Base-by-base conservation (phyloP, 2,888 invertebrate genomes). In the Clunio marinus region DNA sequence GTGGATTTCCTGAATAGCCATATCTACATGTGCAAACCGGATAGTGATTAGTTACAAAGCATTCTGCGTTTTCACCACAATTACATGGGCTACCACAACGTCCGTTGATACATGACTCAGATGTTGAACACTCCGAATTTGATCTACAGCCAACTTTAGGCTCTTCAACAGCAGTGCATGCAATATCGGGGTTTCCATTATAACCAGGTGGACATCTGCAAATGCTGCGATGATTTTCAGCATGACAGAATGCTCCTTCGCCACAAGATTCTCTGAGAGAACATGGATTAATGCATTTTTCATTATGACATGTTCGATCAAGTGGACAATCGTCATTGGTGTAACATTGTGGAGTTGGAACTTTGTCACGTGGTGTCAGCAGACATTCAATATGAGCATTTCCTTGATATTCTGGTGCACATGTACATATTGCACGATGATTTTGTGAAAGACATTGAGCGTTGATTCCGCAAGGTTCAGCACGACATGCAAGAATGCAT, bases 1-100 rank as follows among this genome's bases (percentile, higher is more conserved):
- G 91, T 20, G 93, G 91, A 77, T 92, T 91, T 74, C 93, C 94
- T 45, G 91, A 90, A 77, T 85, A 93, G 62, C 91, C 92, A 37
- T 87, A 83, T 74, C 84, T 83, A 76, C 94, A 95, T 73, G 83
- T 87, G 76, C 94, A 95, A 15, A 89, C 87, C 15, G 93, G 91
- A 78, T 91, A 90, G 76, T 95, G 94, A 77, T 90, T 86, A 66
- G 85, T 81, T 10, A 94, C 91, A 70, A 82, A 82, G 76, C 95
- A 95, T 72, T 91, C 88, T 3, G 94, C 87, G 74, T 91, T 87
- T 1, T 85, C 81, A 59, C 93, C 94, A 74, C 93, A 93, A 73
- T 88, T 88, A 75, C 94, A 94, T 1, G 94, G 94, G 74, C 86
- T 88, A 8, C 88, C 85, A 75, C 93, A 94, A 20, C 84, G 81